Base-by-base conservation (phyloP, 2,113 vertebrate genomes). In the Prionailurus viverrinus region DNA sequence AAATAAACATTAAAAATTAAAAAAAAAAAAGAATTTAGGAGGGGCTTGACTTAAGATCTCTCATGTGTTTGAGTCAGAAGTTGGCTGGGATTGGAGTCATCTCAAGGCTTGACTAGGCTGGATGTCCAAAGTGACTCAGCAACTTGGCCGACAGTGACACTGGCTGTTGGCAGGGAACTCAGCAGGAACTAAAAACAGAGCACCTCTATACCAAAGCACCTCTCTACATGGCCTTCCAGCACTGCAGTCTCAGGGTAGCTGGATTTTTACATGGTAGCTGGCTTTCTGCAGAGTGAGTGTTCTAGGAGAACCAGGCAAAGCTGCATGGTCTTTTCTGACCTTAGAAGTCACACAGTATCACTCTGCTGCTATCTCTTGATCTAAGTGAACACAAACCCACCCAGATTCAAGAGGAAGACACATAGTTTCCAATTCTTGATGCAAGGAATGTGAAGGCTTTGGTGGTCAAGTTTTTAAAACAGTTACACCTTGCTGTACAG, bases 41-140 rank as follows among this genome's bases (percentile, higher is more conserved):
- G 48, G 68, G 55, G 53, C 29, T 69, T 93, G 55, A 9, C 81
- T 51, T 84, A 41, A 58, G n/a, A 33, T 41, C 45, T 55, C n/a
- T 78, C 58, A 29, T 63, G 31, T 63, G 23, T 51, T 63, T 74
- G 68, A 78, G 58, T 53, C 7, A 85, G 69, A 76, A 93, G 82
- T 66, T 78, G 71, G 45, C 92, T 93, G 58, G 45, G 8, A 41
- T 13, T 53, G 27, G 45, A 86, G 58, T 55, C 71, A 25, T 66
- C 81, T 65, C 91, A 78, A 85, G 18, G 69, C 58, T 39, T 41
- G 33, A 76, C 25, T 36, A 85, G 58, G 71, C 71, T 61, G 10
- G n/a, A 33, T 66, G 27, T 86, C 69, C 27, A 27, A 18, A 76
- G 58, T 93, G 92, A 93, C 71, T 86, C 82, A 78, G 92, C 71